Evolutionary conservation across 2,113 vertebrate species (phyloP).

Genomic region (Colossoma macropomum): DNA sequence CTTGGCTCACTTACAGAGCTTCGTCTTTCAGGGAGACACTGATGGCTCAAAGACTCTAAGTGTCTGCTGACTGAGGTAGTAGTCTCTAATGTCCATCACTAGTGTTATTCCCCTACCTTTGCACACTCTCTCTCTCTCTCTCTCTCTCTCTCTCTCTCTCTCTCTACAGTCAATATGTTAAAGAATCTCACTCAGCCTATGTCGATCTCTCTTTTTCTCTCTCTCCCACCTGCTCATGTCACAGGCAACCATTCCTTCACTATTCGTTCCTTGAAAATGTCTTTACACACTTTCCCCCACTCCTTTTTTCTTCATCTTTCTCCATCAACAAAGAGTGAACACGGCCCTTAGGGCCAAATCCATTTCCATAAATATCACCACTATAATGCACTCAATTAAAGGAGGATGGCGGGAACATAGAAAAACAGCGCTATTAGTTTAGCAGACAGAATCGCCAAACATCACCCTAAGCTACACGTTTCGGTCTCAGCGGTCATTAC

Average conservation of each 20-base stretch:
- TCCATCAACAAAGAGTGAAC: conserved; percentile 24
- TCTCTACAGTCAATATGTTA: conserved; percentile 23
- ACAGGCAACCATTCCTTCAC: too few species aligned
- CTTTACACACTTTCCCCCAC: not conserved
- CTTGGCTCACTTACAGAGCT: not conserved
- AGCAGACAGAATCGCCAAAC: conserved; percentile 3
- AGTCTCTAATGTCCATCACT: conserved; percentile 2
- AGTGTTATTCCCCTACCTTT: conserved; percentile 7
- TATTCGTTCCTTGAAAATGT: not conserved
- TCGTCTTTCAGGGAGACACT: conserved; percentile 2
- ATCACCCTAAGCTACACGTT: conserved; percentile 1
- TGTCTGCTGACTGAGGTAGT: not conserved
- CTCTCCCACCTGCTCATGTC: not conserved
- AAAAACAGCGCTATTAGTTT: conserved; percentile 22
- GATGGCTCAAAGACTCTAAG: not conserved
- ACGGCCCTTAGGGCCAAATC: conserved; percentile 21
- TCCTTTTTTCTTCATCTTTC: conserved; percentile 8
- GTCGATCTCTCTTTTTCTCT: too few species aligned
- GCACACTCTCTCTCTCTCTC: not conserved
- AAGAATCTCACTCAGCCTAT: not conserved
- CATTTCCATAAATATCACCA: conserved; percentile 41
- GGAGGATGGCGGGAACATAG: not conserved
- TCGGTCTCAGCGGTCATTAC: not conserved
- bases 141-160: conserved; percentile 21
- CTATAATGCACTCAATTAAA: conserved; percentile 28